Percentiles rank a stretch among this genome's conserved stretches.
Conservation (phyloP, 2,888 invertebrate species). For the Aphidius colemani region DNA sequence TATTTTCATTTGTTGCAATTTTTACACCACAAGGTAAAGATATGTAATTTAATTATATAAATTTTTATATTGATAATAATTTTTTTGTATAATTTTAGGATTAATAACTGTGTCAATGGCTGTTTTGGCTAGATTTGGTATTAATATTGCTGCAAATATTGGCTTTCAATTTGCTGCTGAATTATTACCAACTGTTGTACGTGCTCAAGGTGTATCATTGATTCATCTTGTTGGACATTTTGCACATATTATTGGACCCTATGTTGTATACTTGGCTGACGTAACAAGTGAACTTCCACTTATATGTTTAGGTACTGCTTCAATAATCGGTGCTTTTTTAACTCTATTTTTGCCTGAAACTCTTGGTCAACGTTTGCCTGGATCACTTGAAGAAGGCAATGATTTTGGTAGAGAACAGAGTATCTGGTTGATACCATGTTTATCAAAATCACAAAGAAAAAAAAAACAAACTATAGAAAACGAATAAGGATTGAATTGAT, state of each 20-base stretch:
- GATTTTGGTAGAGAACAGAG: constrained; percentile 80
- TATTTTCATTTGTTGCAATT: constrained; percentile 79
- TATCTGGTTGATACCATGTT: constrained; percentile 77
- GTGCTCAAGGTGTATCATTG: constrained; percentile 85
- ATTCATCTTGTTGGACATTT: constrained; percentile 89
- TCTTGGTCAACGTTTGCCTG: constrained; percentile 82
- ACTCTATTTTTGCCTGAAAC: constrained; percentile 85
- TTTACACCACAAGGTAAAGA: constrained; percentile 72
- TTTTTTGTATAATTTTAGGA: constrained; percentile 60
- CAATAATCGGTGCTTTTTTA: constrained; percentile 74
- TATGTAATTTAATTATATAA: neutral
- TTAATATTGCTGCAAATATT: constrained; percentile 89
- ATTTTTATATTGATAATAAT: neutral
- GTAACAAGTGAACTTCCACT: constrained; percentile 66
- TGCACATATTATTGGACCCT: constrained; percentile 81
- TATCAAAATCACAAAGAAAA: constrained; percentile 44
- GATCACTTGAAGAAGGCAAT: constrained; percentile 84
- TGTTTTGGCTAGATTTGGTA: constrained; percentile 81
- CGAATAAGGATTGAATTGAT: constrained; percentile 41
- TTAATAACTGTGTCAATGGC: constrained; percentile 77
- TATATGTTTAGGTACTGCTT: constrained; percentile 74
- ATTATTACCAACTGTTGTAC: constrained; percentile 82
- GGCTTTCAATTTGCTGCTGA: constrained; percentile 90
- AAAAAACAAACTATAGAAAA: constrained; percentile 48
- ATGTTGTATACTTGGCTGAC: constrained; percentile 75